Evolutionary conservation across 1,140 invertebrate genomes (phyloP), one percentile per base, ranked within the genome.

Genomic region (Bilobella aurantiaca): DNA sequence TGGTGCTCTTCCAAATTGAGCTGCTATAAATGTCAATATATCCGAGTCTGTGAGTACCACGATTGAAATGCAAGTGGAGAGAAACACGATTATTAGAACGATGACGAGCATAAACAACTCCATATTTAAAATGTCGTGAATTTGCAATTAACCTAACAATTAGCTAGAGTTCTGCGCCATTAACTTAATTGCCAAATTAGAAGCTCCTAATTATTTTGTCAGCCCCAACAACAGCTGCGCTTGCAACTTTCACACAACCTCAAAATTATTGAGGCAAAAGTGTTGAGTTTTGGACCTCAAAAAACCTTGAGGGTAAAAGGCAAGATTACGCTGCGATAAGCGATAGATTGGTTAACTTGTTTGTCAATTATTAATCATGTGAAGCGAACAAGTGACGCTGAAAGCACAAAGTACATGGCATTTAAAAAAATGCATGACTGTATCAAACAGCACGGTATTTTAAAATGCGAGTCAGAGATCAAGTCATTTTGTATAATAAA

Each of bases 1-100:
- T 57, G 70, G 70, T 27, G 21, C 29, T 63, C 63, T 69, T 30
- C 70, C 70, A 23, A 62, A 66, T 62, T 70, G 75, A 75, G 68
- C 28, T 62, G 65, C 53, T 28, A 69, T 30, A 60, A 68, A 66
- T 30, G 64, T 70, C 60, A 70, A 3, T 42, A 69, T 66, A 34
- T 74, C 66, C 21, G 58, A 42, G 31, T 72, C 70, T 29, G 29
- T 29, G 14, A 69, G 34, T 34, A 57, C 65, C 29, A 69, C 66
- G 56, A 68, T 67, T 23, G 65, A 63, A 25, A 70, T 29, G 46
- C 68, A 70, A 29, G 46, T 47, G 28, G 65, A 68, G 14, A 70
- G 27, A 58, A 64, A 70, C 1, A 64, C 37, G 37, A 69, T 68
- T 28, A 49, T 66, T 18, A 69, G 58, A 25, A 67, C 68, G 12